Evolutionary conservation across 2,888 invertebrate species (phyloP).

Genomic region (Phengaris alcon): DNA sequence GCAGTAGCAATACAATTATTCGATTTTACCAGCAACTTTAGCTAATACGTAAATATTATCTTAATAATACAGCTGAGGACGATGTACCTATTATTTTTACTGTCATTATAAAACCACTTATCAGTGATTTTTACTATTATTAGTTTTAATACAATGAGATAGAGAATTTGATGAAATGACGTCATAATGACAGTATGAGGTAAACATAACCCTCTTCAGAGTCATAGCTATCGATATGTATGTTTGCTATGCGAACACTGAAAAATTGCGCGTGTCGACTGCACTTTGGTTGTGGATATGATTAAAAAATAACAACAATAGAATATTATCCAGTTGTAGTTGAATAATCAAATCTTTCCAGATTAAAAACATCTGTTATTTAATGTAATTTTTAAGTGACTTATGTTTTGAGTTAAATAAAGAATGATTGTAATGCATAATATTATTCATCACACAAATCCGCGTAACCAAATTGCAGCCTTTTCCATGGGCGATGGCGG

Average conservation of each 20-base stretch:
- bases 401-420: not conserved
- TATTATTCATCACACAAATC: not conserved
- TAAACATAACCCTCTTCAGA: too few species aligned
- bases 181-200: not conserved
- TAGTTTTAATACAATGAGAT: not conserved
- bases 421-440: not conserved
- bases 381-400: not conserved
- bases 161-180: not conserved
- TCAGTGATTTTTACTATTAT: not conserved
- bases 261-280: conserved; percentile 6
- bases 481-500: not conserved
- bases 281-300: not conserved
- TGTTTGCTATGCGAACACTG: not conserved
- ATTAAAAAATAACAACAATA: not conserved
- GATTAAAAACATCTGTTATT: not conserved
- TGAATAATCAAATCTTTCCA: not conserved
- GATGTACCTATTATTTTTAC: not conserved
- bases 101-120: not conserved
- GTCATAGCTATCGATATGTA: conserved; percentile 17
- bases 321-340: not conserved
- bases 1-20: conserved; percentile 21
- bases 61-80: not conserved
- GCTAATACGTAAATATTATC: not conserved
- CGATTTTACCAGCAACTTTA: not conserved
- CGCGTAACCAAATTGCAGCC: not conserved